Base-by-base conservation (phyloP, 2,797 vertebrate species). In the Taeniopygia guttata region DNA sequence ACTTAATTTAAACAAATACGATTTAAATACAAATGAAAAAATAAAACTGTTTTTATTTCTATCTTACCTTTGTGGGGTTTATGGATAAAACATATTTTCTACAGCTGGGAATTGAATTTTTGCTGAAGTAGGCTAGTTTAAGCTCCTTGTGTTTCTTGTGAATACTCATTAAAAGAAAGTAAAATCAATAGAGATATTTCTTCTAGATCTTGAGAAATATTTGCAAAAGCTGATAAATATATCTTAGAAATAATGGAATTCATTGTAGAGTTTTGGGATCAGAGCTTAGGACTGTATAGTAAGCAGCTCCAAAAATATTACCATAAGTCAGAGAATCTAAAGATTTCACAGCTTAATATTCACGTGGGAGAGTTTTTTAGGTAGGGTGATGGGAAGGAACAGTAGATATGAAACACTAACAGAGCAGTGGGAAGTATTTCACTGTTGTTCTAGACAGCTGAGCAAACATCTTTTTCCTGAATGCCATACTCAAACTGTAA, bases 161-260 rank as follows among this genome's bases (percentile, higher is more conserved):
- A 75, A 66, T 81, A 87, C 32, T 87, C 30, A 84, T 68, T 84
- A 76, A 54, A 92, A 84, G 14, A 89, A 79, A 91, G 32, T 26
- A 66, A 87, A 89, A 94, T 85, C 73, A 89, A 77, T 77, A 64
- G 46, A 73, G 16, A 56, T 26, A 87, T 88, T 95, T 10, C 10
- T 93, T 90, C 51, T 64, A 89, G 26, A 85, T 74, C 25, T 60
- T 30, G 27, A 43, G 42, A 91, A 77, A 84, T 74, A 64, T 58
- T 93, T 95, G 34, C 40, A 72, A 91, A 84, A 84, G 17, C 14
- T 62, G 40, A 84, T 87, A 92, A 89, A 87, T 83, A 85, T 26
- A 89, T 27, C 36, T 77, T 70, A 79, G 49, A 82, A 85, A 59
- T 79, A 91, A 91, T 63, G 7, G 8, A 89, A 93, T 92, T 76